Base-by-base conservation (phyloP, 2,113 vertebrate species). In the Dipodomys spectabilis region DNA sequence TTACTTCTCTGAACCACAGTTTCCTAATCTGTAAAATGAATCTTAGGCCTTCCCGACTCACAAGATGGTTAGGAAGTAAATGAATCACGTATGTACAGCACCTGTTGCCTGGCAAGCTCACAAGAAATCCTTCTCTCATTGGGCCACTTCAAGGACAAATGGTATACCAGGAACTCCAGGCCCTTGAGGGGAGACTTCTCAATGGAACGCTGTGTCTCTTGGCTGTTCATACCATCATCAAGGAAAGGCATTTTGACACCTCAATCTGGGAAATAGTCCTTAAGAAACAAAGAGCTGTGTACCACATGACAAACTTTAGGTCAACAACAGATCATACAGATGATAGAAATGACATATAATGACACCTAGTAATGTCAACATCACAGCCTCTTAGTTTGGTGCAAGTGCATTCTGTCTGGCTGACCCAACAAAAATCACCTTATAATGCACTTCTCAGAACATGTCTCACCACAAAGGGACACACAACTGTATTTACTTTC, bases 1-100 rank as follows among this genome's bases (percentile, higher is more conserved):
- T 86, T 49, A 93, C 69, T 94, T 67, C 49, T 74, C 77, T 71
- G 32, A 25, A 85, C 28, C 75, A 39, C 39, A 35, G 32, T 79
- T 65, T 89, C 62, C 73, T 74, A 28, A 22, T 60, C 77, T 75
- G 7, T 65, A 62, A 94, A 86, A 79, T 0, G 73, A 25, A 23
- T 65, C 28, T 73, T 25, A 49, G 3, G 39, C 32, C 25, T 39
- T 27, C 45, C 22, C 60, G 23, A 68, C n/a, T 88, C 78, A 73
- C 10, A 77, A n/a, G 22, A 23, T 62, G 7, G 69, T 44, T 39
- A 25, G 65, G 35, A 74, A 71, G 11, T 27, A 30, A 87, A 64
- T 4, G 5, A 1, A 77, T n/a, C 13, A 0, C 3, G 6, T 35
- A 27, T 25, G 6, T 20, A 35, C 39, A 39, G 22, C 1, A 32